Evolutionary conservation across 2,113 vertebrate genomes (phyloP).

Genomic region (Silurus asotus): DNA sequence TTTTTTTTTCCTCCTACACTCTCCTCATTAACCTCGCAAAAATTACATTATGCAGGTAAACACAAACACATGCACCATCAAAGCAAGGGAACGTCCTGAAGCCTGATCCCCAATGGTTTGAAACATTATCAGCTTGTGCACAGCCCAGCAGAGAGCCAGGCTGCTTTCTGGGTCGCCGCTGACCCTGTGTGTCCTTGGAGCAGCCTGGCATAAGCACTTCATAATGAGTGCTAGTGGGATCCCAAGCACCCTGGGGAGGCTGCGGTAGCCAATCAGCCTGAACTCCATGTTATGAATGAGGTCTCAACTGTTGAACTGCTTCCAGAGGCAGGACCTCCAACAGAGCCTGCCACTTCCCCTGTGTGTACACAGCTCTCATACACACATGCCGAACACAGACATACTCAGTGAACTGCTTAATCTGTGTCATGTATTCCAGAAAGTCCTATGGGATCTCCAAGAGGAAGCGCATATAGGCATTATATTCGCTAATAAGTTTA

Average conservation of each 20-base stretch:
- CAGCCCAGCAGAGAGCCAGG: slow-evolving; percentile 59
- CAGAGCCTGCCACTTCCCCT: neutral
- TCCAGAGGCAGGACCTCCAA: slow-evolving; percentile 38
- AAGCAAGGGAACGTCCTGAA: slow-evolving; percentile 1
- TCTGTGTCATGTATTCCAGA: slow-evolving; percentile 23
- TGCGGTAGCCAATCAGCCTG: slow-evolving; percentile 46
- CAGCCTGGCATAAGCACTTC: slow-evolving; percentile 48
- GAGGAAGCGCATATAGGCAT: neutral
- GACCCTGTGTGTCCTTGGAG: slow-evolving; percentile 67
- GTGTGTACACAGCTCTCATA: neutral
- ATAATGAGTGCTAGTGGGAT: slow-evolving; percentile 60
- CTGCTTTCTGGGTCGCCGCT: slow-evolving; percentile 67
- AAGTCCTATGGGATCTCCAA: slow-evolving; percentile 1
- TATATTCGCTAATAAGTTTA: too few relatives aligned
- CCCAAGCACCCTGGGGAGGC: slow-evolving; percentile 51
- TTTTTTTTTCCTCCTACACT: neutral
- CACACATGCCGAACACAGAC: neutral
- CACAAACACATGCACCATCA: neutral
- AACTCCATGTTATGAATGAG: slow-evolving; percentile 55
- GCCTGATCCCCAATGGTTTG: slow-evolving; percentile 32
- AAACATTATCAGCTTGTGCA: slow-evolving; percentile 31
- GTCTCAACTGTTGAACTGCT: slow-evolving; percentile 67
- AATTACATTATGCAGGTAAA: slow-evolving; percentile 38
- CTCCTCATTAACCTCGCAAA: slow-evolving; percentile 12
- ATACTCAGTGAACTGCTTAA: slow-evolving; percentile 11